Evolutionary conservation across 2,113 vertebrate genomes (phyloP).

Genomic region (Alethe diademata): DNA sequence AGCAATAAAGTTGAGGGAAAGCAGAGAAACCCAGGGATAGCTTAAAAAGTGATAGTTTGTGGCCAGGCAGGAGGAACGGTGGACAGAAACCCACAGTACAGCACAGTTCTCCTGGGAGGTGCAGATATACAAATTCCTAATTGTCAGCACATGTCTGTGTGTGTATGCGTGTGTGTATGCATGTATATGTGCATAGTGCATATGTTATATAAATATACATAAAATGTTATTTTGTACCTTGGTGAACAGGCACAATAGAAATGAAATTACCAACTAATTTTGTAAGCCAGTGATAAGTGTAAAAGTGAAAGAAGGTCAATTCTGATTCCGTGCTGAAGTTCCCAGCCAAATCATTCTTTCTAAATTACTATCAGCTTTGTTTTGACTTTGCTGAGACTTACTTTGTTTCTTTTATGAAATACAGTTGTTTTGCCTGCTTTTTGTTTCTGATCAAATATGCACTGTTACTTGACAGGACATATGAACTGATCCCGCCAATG

Average conservation of each 20-base stretch:
- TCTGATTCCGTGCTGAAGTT: not conserved
- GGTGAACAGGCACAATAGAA: not conserved
- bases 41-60: not conserved
- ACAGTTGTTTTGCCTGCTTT: not conserved
- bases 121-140: not conserved
- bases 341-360: not conserved
- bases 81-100: not conserved
- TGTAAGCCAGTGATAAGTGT: not conserved
- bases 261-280: not conserved
- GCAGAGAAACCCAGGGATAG: not conserved
- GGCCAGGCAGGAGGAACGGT: not conserved
- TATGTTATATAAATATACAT: not conserved
- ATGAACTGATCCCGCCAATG: not conserved
- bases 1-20: not conserved
- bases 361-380: not conserved
- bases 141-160: not conserved
- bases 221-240: not conserved
- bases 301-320: not conserved
- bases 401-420: not conserved
- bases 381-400: not conserved
- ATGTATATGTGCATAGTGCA: no score
- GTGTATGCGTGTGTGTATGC: accelerated
- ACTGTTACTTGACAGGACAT: not conserved
- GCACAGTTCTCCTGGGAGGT: not conserved
- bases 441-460: not conserved